Conservation (phyloP, 2,113 vertebrate genomes). For the Pluvianellus socialis region DNA sequence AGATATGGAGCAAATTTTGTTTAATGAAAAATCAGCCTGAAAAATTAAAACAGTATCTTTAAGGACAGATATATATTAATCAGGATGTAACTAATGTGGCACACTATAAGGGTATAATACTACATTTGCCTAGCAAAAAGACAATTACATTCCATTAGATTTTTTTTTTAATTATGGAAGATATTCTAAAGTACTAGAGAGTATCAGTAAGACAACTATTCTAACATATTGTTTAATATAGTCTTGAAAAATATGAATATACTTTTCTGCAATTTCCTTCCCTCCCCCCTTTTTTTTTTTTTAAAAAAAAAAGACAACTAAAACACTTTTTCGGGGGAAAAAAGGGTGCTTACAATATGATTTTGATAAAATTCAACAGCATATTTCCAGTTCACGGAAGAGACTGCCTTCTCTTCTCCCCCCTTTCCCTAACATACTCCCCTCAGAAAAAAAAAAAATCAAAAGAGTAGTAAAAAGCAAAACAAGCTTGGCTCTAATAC, state of each 20-base stretch:
- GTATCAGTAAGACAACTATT: not conserved
- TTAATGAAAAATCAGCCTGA: not conserved
- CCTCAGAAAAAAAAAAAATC: not conserved
- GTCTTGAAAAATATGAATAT: not conserved
- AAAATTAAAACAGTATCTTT: not conserved
- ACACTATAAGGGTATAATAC: not conserved
- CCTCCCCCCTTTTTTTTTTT: not conserved
- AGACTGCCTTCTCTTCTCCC: not conserved
- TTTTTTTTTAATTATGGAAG: not conserved
- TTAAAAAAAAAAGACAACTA: not conserved
- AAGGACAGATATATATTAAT: not conserved
- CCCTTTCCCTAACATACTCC: not conserved
- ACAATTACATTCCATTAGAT: not conserved
- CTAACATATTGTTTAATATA: not conserved
- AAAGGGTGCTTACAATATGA: not conserved
- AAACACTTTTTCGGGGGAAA: not conserved
- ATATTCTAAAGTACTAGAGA: not conserved
- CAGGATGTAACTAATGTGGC: not conserved
- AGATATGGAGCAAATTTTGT: fast-evolving
- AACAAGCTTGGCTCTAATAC: not conserved
- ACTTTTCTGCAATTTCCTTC: not conserved
- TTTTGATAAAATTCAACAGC: not conserved
- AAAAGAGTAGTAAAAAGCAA: not conserved
- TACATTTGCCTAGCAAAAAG: not conserved
- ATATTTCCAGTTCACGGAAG: not conserved